Evolutionary conservation across 1,140 invertebrate species (phyloP).

Genomic region (Euglossa dilemma): DNA sequence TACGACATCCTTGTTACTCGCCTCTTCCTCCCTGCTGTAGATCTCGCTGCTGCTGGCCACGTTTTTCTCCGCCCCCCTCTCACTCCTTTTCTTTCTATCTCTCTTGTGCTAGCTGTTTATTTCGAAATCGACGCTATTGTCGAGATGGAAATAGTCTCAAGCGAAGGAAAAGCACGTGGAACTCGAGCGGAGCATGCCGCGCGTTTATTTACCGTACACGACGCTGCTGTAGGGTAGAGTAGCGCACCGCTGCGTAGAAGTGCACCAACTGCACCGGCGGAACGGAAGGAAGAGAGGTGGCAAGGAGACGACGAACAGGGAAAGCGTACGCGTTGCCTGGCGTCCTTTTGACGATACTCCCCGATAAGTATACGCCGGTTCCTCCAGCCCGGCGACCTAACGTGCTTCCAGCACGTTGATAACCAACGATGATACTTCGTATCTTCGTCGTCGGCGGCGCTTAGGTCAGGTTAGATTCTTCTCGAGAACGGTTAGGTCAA

Average conservation of each 20-base stretch:
- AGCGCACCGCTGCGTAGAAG: constrained; percentile 11
- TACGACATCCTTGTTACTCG: constrained; percentile 20
- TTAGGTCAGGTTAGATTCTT: constrained; percentile 37
- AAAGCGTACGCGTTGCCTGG: constrained; percentile 35
- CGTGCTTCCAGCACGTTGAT: constrained; percentile 35
- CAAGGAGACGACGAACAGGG: constrained; percentile 41
- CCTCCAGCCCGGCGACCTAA: background rate
- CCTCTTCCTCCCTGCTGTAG: background rate
- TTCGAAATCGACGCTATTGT: background rate
- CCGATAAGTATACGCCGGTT: background rate
- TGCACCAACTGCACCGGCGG: constrained; percentile 24
- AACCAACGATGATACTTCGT: constrained; percentile 47
- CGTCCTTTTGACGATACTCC: constrained; percentile 27
- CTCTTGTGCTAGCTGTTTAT: background rate
- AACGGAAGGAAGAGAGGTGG: constrained; percentile 49
- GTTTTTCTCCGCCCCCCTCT: background rate
- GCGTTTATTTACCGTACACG: constrained; percentile 51
- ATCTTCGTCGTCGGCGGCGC: constrained; percentile 43
- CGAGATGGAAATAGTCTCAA: background rate
- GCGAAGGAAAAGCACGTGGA: constrained; percentile 31
- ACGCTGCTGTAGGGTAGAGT: background rate
- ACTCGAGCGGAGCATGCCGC: constrained; percentile 6
- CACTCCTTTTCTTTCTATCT: too few relatives aligned
- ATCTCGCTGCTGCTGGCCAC: background rate
- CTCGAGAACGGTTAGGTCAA: constrained; percentile 23